These are phyloP conservation scores for Campoplex capitator DNA, from an alignment of 2,888 invertebrate species.

Conservation along the genomic window DNA sequence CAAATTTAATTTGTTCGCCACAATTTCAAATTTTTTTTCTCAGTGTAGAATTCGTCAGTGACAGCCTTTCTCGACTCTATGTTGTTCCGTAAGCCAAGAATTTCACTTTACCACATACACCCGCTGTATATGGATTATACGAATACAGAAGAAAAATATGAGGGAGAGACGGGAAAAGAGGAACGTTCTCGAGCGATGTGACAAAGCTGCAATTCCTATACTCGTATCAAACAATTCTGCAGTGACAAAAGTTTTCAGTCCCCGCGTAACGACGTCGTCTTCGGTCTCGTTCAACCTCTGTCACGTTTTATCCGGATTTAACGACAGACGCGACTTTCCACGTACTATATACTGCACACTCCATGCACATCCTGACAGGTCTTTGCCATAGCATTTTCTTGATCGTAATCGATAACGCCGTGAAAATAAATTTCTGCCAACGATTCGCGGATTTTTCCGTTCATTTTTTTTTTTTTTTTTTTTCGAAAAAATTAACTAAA, in stretches of 20 bases:
- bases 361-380: slow-evolving; percentile 20
- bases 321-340: slow-evolving; percentile 42
- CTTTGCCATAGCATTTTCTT: slow-evolving; percentile 37
- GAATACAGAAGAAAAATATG: neutral
- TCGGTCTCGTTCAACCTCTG: slow-evolving; percentile 38
- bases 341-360: slow-evolving; percentile 22
- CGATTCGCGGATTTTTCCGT: neutral
- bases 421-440: neutral
- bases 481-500: neutral
- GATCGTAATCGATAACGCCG: slow-evolving; percentile 30
- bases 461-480: neutral
- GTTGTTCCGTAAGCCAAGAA: slow-evolving; percentile 44
- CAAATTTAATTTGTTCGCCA: too few relatives aligned
- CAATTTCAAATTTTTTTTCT: too few relatives aligned
- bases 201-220: slow-evolving; percentile 55
- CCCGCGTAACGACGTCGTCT: slow-evolving; percentile 52
- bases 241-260: slow-evolving; percentile 66
- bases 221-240: slow-evolving; percentile 55
- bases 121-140: slow-evolving; percentile 21
- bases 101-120: slow-evolving; percentile 59
- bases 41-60: slow-evolving; percentile 53
- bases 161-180: slow-evolving; percentile 1
- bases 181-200: slow-evolving; percentile 20
- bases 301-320: slow-evolving; percentile 61
- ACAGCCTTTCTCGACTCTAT: slow-evolving; percentile 46